Conservation (phyloP, 2,888 invertebrate species). For the Leptarthrus brevirostris region DNA sequence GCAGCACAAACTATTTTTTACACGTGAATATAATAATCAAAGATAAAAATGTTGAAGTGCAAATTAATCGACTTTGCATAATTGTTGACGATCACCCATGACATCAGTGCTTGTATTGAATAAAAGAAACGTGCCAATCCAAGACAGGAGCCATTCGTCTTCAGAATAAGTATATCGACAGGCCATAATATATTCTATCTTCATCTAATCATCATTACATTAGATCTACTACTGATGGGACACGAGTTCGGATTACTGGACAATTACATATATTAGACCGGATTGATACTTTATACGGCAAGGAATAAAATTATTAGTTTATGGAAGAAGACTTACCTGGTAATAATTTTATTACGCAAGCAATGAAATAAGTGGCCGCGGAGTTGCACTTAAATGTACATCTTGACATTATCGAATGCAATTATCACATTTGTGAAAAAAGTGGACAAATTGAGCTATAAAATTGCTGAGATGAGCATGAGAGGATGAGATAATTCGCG, state of each 20-base stretch:
- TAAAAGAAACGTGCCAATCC: background rate
- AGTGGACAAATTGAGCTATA: slow-evolving; percentile 19
- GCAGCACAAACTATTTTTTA: too few relatives aligned
- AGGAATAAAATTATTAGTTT: background rate
- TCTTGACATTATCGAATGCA: background rate
- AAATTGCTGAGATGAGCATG: background rate
- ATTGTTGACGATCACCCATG: background rate
- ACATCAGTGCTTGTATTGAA: background rate
- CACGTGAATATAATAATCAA: too few relatives aligned
- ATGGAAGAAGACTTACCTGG: background rate
- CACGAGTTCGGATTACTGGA: background rate
- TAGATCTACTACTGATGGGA: background rate
- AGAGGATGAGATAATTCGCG: background rate
- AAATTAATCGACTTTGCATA: background rate
- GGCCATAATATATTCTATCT: too few relatives aligned
- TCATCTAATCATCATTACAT: too few relatives aligned
- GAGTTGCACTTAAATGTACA: background rate
- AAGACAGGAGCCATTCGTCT: background rate
- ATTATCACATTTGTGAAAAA: slow-evolving; percentile 28
- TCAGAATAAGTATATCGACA: background rate
- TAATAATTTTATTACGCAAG: background rate
- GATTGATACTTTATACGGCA: background rate
- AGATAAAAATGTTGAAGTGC: background rate
- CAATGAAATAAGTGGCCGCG: background rate
- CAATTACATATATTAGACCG: background rate